phyloP scores from a whole-genome alignment of 1,140 invertebrate species.

The Uloborus diversus region DNA sequence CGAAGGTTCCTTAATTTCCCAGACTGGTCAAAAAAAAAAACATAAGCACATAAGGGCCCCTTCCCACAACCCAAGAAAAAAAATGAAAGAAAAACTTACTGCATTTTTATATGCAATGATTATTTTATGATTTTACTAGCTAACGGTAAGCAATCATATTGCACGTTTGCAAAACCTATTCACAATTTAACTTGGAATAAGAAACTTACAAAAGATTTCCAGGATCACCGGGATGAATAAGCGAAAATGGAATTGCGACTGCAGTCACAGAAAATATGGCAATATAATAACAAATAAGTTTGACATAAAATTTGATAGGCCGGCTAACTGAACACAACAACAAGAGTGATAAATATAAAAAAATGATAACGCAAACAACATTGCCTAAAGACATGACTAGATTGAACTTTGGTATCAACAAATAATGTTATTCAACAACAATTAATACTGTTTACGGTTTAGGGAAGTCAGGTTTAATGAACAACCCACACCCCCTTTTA shows the following conservation, averaged over 20 bases:
- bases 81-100: neutral
- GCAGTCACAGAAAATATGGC: conserved; percentile 43
- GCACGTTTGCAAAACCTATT: neutral
- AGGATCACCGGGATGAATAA: conserved; percentile 26
- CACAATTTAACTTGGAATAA: neutral
- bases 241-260: conserved; percentile 39
- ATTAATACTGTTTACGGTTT: neutral
- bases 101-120: neutral
- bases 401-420: too few relatives aligned
- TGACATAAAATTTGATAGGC: conserved; percentile 44
- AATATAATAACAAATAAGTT: conserved; percentile 44
- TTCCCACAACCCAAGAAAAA: neutral
- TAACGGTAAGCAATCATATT: neutral
- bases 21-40: neutral
- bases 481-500: too few relatives aligned
- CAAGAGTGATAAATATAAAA: conserved; percentile 7
- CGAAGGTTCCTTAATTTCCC: too few relatives aligned
- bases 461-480: too few relatives aligned
- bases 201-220: conserved; percentile 40
- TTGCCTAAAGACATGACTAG: conserved; percentile 24
- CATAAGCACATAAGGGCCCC: neutral
- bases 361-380: conserved; percentile 21
- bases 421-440: neutral
- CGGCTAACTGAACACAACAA: conserved; percentile 36
- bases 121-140: neutral